Percentiles rank a stretch among this genome's conserved stretches.
Conservation (phyloP, 2,888 invertebrate species). For the Erebia aethiops region DNA sequence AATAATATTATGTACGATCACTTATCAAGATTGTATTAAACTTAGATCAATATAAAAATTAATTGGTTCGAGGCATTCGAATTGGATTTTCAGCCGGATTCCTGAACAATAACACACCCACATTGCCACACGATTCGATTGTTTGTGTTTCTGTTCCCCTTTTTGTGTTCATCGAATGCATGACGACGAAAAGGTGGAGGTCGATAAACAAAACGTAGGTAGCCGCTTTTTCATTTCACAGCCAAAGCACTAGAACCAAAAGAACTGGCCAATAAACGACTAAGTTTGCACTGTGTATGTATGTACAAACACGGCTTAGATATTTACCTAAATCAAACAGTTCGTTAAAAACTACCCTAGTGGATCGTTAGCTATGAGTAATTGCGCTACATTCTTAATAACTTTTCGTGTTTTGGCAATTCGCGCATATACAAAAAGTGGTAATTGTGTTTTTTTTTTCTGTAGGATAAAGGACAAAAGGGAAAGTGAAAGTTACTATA, state of each 20-base stretch:
- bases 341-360: background rate
- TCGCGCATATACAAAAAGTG: too few species aligned
- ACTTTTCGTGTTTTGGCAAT: too few species aligned
- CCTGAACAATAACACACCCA: background rate
- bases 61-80: background rate
- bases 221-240: conserved; percentile 19
- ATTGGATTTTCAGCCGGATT: background rate
- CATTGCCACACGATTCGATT: conserved; percentile 12
- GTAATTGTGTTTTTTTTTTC: too few species aligned
- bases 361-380: background rate
- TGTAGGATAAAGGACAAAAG: too few species aligned
- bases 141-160: conserved; percentile 16
- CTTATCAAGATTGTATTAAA: background rate
- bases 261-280: conserved; percentile 18
- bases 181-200: conserved; percentile 19
- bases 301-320: background rate
- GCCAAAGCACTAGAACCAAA: conserved; percentile 20
- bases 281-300: conserved; percentile 14
- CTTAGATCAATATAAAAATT: background rate
- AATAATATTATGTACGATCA: too few species aligned
- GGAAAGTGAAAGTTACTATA: too few species aligned
- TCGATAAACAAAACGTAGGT: conserved; percentile 20
- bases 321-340: background rate
- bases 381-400: too few species aligned
- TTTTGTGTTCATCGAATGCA: conserved; percentile 11